Base-by-base conservation (phyloP, 2,797 vertebrate genomes). In the Hephaestus fuliginosus region DNA sequence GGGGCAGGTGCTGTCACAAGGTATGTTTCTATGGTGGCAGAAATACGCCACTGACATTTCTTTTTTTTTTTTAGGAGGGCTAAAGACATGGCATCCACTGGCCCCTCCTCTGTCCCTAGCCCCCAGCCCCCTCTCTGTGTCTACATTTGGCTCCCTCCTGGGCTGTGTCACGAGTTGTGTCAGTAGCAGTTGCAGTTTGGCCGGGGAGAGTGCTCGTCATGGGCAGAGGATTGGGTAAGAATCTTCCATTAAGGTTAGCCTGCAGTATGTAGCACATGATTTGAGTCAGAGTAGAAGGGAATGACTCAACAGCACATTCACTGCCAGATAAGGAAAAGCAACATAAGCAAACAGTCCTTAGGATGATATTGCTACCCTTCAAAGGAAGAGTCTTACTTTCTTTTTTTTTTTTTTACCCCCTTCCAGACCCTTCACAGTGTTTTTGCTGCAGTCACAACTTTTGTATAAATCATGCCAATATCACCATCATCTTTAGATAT, bases 141-240 rank as follows among this genome's bases (percentile, higher is more conserved):
- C 90, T 86, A 87, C 91, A 89, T 90, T 92, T 91, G 91, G 92
- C 90, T 92, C 65, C 69, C 80, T 91, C 78, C 82, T 28, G 28
- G 84, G 81, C 71, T 77, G 83, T 92, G 90, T 92, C 91, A 92
- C 84, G 84, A 91, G 93, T 91, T 90, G 86, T 89, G 89, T 90
- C 81, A 77, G 89, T 56, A 63, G 85, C 77, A 84, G 90, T 90
- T 85, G 91, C 88, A 91, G 74, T 76, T 81, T 84, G 86, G 87
- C 85, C 4, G 13, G 36, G 43, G 81, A 84, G 85, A 63, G 74
- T 39, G 70, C 77, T 72, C 71, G 79, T 92, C 91, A 85, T 85
- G 83, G 91, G 82, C 60, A 73, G 78, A 71, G 79, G 86, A 80
- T 70, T 68, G 84, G 63, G 53, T 80, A 86, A 63, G 83, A 92